phyloP scores from a whole-genome alignment of 2,113 vertebrate genomes.

The Hippopotamus amphibius region DNA sequence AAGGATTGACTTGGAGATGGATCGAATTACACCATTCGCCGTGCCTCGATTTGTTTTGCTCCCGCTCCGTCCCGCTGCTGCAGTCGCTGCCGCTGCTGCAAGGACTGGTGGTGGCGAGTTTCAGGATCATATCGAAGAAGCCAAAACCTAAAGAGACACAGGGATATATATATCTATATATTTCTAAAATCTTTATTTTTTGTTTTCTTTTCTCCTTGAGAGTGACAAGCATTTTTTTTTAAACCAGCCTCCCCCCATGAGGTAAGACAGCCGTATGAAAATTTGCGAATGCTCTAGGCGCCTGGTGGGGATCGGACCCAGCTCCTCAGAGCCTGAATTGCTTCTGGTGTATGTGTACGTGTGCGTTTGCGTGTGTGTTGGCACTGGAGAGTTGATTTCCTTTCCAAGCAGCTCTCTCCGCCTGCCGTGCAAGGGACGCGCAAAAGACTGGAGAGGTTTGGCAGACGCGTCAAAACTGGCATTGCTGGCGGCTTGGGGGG shows the following conservation, averaged over 20 bases:
- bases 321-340: not conserved
- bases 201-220: not conserved
- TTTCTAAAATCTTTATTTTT: not conserved
- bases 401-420: constrained; percentile 6
- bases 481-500: constrained; percentile 62
- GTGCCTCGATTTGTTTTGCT: constrained; percentile 92
- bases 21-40: constrained; percentile 93
- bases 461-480: constrained; percentile 71
- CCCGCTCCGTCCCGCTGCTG: constrained; percentile 77
- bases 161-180: not conserved
- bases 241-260: constrained; percentile 60
- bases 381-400: constrained; percentile 55
- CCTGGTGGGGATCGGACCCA: not conserved
- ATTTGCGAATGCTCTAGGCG: not conserved
- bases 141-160: constrained; percentile 38
- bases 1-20: constrained; percentile 90
- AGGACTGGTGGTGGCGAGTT: constrained; percentile 82
- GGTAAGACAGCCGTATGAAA: constrained; percentile 75
- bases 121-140: constrained; percentile 54
- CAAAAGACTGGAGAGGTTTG: constrained; percentile 78
- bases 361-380: not conserved
- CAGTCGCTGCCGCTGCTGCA: constrained; percentile 75
- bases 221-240: not conserved
- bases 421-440: constrained; percentile 73
- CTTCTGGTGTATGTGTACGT: not conserved